These are phyloP conservation scores for Ectobius pallidus DNA, from an alignment of 2,888 invertebrate genomes.

Conservation along the genomic window DNA sequence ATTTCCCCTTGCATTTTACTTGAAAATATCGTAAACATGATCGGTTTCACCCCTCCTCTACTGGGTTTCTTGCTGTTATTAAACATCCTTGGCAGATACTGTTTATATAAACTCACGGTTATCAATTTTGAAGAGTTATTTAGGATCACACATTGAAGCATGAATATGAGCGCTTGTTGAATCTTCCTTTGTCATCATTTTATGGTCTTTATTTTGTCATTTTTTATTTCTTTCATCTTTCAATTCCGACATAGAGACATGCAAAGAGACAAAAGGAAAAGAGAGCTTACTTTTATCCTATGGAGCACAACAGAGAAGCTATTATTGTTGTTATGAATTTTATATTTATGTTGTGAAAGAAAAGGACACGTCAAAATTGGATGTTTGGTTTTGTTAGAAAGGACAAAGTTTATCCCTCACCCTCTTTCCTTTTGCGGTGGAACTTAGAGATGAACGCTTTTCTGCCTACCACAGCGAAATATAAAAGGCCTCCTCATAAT, in stretches of 20 bases:
- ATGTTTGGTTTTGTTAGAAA: neutral
- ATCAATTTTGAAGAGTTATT: no score
- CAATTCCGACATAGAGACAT: neutral
- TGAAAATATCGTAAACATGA: no score
- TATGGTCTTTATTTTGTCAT: slow-evolving; percentile 14
- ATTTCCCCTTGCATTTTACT: no score
- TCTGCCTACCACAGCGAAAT: neutral
- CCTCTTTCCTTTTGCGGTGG: neutral
- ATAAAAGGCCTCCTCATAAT: slow-evolving; percentile 22
- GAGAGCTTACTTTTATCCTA: neutral
- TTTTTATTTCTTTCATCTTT: slow-evolving; percentile 5
- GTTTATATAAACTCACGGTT: no score
- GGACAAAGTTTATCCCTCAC: neutral
- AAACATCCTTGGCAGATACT: no score
- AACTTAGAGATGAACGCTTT: neutral
- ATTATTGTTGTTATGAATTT: slow-evolving; percentile 16
- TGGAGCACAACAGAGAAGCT: neutral
- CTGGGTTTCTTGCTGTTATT: no score
- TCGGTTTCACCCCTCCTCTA: no score
- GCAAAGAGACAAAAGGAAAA: slow-evolving; percentile 11
- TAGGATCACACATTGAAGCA: no score
- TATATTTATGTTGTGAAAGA: neutral
- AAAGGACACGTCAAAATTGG: slow-evolving; percentile 12
- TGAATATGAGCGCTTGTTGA: no score
- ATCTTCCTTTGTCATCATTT: slow-evolving; percentile 3